Evolutionary conservation across 2,888 invertebrate genomes (phyloP), one percentile per base, ranked within the genome.

Genomic region (Pemphredon lugubris): DNA sequence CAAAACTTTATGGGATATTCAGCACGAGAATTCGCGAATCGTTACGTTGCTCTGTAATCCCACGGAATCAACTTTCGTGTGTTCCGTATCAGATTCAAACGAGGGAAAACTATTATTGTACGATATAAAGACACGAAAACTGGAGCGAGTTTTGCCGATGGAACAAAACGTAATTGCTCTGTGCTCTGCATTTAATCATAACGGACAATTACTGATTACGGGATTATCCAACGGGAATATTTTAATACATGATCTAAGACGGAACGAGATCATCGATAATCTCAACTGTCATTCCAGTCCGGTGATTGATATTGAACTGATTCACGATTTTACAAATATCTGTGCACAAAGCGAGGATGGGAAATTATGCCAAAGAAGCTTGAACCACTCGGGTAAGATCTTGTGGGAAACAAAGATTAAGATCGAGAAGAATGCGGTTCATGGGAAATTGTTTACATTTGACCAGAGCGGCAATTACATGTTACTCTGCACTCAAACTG

Each of bases 161-260:
- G 90, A 90, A 9, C 81, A 87, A 51, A 89, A 87, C 67, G 88
- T 91, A 9, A 89, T 86, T 5, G 90, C 92, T 0, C 91, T 92
- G 48, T 92, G 92, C 76, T 92, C 91, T 53, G 88, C 91, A 0
- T 92, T 92, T 83, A 93, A 93, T 84, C 92, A 92, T 76, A 92
- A 92, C 83, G 93, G 93, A 5, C 92, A 92, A 77, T 86, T 93
- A 14, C 83, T 93, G 34, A 89, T 93, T 20, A 91, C 92, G 32
- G 93, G 93, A 23, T 90, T 91, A 14, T 92, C 91, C 0, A 93
- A 93, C 86, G 93, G 93, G 6, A 89, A 90, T 48, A 90, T 93
- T 58, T 85, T 92, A 42, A 90, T 93, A 54, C 92, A 92, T 81
- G 93, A 93, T 85, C 83, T 92, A 44, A 86, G 92, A 30, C 90